Base-by-base conservation (phyloP, 53 echinoderm and acorn worm species). In the Astropecten irregularis region DNA sequence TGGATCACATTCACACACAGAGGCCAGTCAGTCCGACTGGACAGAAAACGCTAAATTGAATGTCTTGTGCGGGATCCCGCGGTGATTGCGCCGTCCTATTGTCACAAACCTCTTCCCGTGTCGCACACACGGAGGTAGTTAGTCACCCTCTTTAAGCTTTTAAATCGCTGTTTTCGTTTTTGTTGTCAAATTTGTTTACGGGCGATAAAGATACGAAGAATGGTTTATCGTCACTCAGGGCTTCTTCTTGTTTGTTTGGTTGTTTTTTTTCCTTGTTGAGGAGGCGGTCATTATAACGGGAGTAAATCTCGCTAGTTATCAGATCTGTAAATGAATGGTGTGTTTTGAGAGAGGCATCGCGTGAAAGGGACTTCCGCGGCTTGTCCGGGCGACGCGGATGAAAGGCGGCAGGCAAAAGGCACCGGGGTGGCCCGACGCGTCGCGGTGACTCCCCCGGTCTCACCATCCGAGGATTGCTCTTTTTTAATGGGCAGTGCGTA, bases 171-270 rank as follows among this genome's bases (percentile, higher is more conserved):
- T 74, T 74, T 74, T 57, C 74, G 23, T 42, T 30, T 40, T 79
- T 79, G 79, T 79, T 42, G 33, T 79, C 79, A 79, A 48, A 79
- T 79, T 62, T 79, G 79, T 79, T 79, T 79, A 79, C 79, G 79
- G 79, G 47, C 62, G 61, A 79, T 79, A 62, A 46, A 79, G 48
- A 79, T 3, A 39, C 3, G 61, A 28, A 79, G 61, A 79, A 79
- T 32, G 38, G 56, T 4, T n/a, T 20, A 27, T 48, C 30, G 42
- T 79, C 79, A 62, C 18, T 31, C 14, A n/a, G n/a, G n/a, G n/a
- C n/a, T n/a, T n/a, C n/a, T n/a, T n/a, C n/a, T n/a, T n/a, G n/a
- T n/a, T n/a, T n/a, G n/a, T n/a, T n/a, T n/a, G n/a, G n/a, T n/a
- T n/a, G n/a, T n/a, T n/a, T n/a, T n/a, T n/a, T n/a, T n/a, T n/a